Evolutionary conservation across 2,888 invertebrate species (phyloP).

Genomic region (Drosophila bunnanda): DNA sequence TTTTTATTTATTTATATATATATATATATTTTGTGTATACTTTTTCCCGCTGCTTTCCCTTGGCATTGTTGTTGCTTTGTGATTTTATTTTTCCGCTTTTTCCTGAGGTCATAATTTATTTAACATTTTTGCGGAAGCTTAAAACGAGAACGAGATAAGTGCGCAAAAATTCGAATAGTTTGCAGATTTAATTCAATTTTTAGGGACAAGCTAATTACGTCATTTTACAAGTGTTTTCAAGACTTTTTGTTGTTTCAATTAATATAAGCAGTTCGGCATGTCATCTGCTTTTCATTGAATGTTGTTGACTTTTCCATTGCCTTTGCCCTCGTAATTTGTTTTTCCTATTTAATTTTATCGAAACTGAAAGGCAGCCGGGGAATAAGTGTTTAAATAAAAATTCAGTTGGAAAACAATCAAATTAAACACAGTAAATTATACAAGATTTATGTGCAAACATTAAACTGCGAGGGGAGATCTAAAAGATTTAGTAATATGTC

Average conservation of each 20-base stretch:
- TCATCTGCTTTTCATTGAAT: background rate
- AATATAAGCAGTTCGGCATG: no score
- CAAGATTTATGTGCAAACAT: constrained; percentile 2
- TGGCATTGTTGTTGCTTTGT: constrained; percentile 33
- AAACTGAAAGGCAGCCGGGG: background rate
- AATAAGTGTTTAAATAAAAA: constrained; percentile 8
- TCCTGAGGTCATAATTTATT: constrained; percentile 64
- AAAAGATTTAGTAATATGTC: background rate
- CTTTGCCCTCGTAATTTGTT: constrained; percentile 22
- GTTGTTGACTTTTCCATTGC: constrained; percentile 8
- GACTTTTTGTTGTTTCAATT: constrained; percentile 2
- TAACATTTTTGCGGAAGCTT: constrained; percentile 65
- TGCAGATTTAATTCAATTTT: constrained; percentile 27
- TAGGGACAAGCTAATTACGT: background rate
- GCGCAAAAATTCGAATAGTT: constrained; percentile 6
- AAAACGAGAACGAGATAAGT: constrained; percentile 33
- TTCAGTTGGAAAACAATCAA: constrained; percentile 5
- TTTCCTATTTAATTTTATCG: constrained; percentile 1
- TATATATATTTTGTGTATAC: background rate
- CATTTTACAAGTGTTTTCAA: background rate
- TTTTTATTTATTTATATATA: constrained; percentile 18
- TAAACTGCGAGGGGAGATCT: background rate
- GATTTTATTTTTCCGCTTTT: constrained; percentile 29
- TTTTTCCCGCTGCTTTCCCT: background rate
- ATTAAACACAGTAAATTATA: background rate